Evolutionary conservation across 1,140 invertebrate genomes (phyloP).

Genomic region (Cheumatopsyche charites): DNA sequence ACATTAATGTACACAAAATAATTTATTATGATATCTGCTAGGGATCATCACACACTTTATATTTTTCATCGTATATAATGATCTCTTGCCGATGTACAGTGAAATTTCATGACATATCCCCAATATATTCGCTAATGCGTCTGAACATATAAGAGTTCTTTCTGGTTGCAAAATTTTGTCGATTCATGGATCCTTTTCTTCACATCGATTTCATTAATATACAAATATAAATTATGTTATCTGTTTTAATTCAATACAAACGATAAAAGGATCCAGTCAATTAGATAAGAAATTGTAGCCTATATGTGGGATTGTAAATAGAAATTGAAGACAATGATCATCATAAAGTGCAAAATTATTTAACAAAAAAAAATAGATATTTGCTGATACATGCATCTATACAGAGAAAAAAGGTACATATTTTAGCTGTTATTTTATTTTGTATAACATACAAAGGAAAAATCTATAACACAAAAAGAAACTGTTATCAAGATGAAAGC

Average conservation of each 20-base stretch:
- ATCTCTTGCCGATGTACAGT: conserved; percentile 1
- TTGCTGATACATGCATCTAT: conserved; percentile 27
- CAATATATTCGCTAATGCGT: conserved; percentile 4
- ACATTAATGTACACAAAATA: conserved; percentile 20
- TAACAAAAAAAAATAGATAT: conserved; percentile 28
- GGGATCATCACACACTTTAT: conserved; percentile 22
- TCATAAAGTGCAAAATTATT: conserved; percentile 33
- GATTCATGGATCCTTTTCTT: not conserved
- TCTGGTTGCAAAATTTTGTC: not conserved
- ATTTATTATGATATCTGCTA: conserved; percentile 19
- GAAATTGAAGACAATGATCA: conserved; percentile 11
- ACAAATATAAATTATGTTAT: too few species aligned
- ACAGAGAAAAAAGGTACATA: conserved; percentile 31
- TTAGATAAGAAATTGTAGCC: conserved; percentile 15
- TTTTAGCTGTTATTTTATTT: conserved; percentile 40
- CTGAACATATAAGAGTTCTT: not conserved
- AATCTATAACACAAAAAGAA: conserved; percentile 47
- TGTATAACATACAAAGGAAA: conserved; percentile 46
- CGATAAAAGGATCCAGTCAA: conserved; percentile 30
- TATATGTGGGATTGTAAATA: conserved; percentile 31
- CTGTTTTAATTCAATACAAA: too few species aligned
- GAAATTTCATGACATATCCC: conserved; percentile 12
- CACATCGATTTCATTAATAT: too few species aligned
- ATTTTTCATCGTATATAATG: not conserved
- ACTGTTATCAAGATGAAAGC: conserved; percentile 48